Evolutionary conservation across 2,888 invertebrate species (phyloP).

Genomic region (Noctuana brunneofusca): DNA sequence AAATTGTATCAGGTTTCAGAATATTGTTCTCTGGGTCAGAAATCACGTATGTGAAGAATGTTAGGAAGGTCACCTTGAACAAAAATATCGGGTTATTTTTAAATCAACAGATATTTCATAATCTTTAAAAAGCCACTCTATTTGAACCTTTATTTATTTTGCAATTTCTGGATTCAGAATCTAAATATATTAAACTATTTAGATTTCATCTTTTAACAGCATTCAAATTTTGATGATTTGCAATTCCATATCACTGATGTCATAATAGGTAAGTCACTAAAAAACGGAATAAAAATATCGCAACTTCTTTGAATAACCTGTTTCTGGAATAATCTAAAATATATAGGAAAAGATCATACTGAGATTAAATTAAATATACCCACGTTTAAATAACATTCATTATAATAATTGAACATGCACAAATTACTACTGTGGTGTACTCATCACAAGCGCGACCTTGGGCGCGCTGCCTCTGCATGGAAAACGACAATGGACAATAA

Average conservation of each 20-base stretch:
- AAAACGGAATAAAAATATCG: neutral
- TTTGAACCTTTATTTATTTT: too few species aligned
- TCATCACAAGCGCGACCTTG: conserved; percentile 17
- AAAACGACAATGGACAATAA: conserved; percentile 32
- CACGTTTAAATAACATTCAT: neutral
- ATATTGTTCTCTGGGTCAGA: conserved; percentile 85
- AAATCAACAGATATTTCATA: conserved; percentile 15
- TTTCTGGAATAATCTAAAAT: neutral
- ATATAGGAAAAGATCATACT: neutral
- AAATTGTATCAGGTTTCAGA: conserved; percentile 91
- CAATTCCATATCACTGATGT: too few species aligned
- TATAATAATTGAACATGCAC: conserved; percentile 8
- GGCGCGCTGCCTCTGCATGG: conserved; percentile 11
- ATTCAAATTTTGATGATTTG: too few species aligned
- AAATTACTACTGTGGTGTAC: conserved; percentile 15
- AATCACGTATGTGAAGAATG: conserved; percentile 92
- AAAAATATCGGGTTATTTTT: conserved; percentile 40
- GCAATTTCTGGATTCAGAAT: neutral
- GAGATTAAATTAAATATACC: conserved; percentile 5
- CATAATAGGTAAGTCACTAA: too few species aligned
- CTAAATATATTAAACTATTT: neutral
- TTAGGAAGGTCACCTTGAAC: conserved; percentile 90
- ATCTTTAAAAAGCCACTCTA: neutral
- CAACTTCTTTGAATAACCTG: neutral
- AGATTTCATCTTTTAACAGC: too few species aligned